Conservation (phyloP, 2,888 invertebrate species). For the Mycogona germanica region DNA sequence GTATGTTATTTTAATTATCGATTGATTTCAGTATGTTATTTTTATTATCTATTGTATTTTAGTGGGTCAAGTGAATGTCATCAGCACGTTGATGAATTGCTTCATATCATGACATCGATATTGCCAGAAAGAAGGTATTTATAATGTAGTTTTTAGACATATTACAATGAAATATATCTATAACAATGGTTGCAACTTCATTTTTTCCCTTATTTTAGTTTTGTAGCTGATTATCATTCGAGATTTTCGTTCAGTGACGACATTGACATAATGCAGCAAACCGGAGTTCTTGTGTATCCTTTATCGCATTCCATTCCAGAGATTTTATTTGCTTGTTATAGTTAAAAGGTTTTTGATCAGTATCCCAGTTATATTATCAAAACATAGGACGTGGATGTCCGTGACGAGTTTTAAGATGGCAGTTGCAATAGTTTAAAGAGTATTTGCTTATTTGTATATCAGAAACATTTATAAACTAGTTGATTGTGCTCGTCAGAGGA, state of each 20-base stretch:
- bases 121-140: conserved; percentile 38
- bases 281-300: conserved; percentile 20
- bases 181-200: not conserved
- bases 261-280: conserved; percentile 46
- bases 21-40: not conserved
- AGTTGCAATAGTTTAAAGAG: too few species aligned
- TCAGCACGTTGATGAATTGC: conserved; percentile 36
- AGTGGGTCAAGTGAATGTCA: conserved; percentile 2
- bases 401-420: too few species aligned
- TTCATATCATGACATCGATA: conserved; percentile 40
- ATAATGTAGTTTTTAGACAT: not conserved
- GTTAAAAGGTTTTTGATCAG: too few species aligned
- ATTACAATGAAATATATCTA: too few species aligned
- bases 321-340: too few species aligned
- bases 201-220: conserved; percentile 49
- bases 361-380: too few species aligned
- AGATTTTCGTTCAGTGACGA: conserved; percentile 54
- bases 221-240: conserved; percentile 55
- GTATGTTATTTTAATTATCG: not conserved
- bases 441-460: too few species aligned
- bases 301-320: too few species aligned
- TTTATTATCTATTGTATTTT: not conserved
- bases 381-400: too few species aligned
- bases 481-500: too few species aligned
- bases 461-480: too few species aligned